Percentiles rank a stretch among this genome's conserved stretches.
Evolutionary conservation across 2,113 vertebrate genomes (phyloP).

Genomic region (Dromaius novaehollandiae): DNA sequence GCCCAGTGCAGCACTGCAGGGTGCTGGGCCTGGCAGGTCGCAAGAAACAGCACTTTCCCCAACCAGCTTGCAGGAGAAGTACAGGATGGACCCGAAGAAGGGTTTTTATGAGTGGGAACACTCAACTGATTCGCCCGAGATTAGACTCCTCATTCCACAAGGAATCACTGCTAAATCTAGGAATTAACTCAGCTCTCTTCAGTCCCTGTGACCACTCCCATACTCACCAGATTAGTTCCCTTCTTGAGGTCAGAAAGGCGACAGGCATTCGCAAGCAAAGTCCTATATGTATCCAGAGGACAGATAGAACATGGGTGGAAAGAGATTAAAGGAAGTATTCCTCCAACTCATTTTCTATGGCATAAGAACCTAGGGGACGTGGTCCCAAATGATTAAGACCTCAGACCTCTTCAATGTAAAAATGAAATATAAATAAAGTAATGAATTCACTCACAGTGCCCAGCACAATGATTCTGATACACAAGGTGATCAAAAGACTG

Average conservation of each 20-base stretch:
- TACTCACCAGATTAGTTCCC: not conserved
- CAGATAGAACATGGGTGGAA: not conserved
- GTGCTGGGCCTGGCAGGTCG: not conserved
- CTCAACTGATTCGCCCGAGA: not conserved
- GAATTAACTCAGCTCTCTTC: not conserved
- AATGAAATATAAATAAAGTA: rapidly evolving
- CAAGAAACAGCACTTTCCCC: not conserved
- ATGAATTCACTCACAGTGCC: not conserved
- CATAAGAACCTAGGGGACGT: not conserved
- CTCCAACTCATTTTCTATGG: rapidly evolving
- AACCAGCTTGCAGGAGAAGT: not conserved
- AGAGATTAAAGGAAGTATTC: not conserved
- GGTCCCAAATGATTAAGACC: not conserved
- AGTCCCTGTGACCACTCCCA: not conserved
- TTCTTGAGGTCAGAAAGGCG: not conserved
- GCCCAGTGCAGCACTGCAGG: not conserved
- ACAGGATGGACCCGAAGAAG: too few species aligned
- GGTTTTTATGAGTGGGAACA: not conserved
- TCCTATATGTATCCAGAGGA: rapidly evolving
- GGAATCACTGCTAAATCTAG: not conserved
- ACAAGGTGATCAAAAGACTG: not conserved
- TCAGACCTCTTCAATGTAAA: not conserved
- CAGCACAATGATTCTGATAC: not conserved
- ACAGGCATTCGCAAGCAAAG: not conserved
- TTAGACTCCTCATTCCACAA: not conserved